These are phyloP conservation scores for Protophormia terraenovae DNA, from an alignment of 2,888 invertebrate species.

Conservation along the genomic window DNA sequence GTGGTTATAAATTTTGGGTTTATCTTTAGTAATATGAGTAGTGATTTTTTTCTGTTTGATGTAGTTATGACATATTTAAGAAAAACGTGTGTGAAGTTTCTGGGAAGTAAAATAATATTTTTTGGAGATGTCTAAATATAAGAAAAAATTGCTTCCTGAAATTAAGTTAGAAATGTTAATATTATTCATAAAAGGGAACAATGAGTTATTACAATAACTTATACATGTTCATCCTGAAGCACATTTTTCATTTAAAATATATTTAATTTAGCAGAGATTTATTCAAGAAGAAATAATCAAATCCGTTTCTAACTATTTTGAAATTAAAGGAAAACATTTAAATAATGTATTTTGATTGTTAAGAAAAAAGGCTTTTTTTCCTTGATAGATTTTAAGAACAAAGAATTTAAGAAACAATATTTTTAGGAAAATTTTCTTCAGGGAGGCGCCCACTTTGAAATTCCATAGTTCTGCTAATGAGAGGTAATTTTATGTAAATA, in stretches of 20 bases:
- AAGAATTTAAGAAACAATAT: too few species aligned
- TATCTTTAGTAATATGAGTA: neutral
- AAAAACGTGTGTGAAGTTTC: neutral
- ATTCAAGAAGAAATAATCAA: too few species aligned
- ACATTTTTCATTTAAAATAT: neutral
- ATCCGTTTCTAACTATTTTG: too few species aligned
- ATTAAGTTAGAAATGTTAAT: conserved; percentile 1
- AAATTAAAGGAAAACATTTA: too few species aligned
- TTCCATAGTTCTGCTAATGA: too few species aligned
- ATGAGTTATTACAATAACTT: neutral
- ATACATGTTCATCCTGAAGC: neutral
- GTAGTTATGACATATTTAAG: neutral
- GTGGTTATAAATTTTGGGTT: neutral
- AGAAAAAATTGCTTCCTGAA: neutral
- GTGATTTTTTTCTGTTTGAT: neutral
- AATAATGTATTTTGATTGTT: too few species aligned
- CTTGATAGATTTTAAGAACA: too few species aligned
- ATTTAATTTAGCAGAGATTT: too few species aligned
- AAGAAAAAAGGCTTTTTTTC: too few species aligned
- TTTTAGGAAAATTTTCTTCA: too few species aligned
- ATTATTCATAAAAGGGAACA: conserved; percentile 6
- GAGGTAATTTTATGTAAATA: too few species aligned
- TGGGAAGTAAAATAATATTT: neutral
- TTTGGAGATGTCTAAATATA: neutral
- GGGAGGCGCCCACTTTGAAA: too few species aligned